Conservation (phyloP, 2,888 invertebrate species). For the Parnassius smintheus region DNA sequence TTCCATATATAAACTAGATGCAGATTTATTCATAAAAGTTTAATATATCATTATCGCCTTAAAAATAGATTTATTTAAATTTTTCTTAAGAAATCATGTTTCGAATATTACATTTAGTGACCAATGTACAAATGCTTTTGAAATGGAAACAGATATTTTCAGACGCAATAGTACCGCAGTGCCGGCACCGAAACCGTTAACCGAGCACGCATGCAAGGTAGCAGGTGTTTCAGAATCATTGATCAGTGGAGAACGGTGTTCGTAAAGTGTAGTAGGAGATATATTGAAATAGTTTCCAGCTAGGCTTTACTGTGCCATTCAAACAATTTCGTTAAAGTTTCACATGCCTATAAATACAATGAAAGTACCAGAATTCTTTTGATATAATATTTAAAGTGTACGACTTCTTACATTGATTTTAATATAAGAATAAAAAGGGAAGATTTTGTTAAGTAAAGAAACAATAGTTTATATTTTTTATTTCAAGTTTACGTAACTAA, state of each 20-base stretch:
- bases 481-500: too few relatives aligned
- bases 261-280: slow-evolving; percentile 29
- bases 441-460: too few relatives aligned
- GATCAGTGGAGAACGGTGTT: slow-evolving; percentile 29
- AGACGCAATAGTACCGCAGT: slow-evolving; percentile 25
- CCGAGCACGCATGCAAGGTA: slow-evolving; percentile 28
- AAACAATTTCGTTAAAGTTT: slow-evolving; percentile 24
- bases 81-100: too few relatives aligned
- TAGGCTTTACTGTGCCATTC: slow-evolving; percentile 26
- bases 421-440: too few relatives aligned
- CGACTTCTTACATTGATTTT: too few relatives aligned
- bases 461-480: too few relatives aligned
- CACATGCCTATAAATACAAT: slow-evolving; percentile 15
- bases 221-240: slow-evolving; percentile 30
- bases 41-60: too few relatives aligned
- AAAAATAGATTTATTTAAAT: too few relatives aligned
- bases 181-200: slow-evolving; percentile 27
- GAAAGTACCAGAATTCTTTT: slow-evolving; percentile 10
- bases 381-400: background rate
- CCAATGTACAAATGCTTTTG: slow-evolving; percentile 15
- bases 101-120: background rate
- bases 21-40: too few relatives aligned
- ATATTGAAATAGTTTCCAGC: slow-evolving; percentile 29
- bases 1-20: background rate
- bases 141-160: slow-evolving; percentile 24